Percentiles rank a stretch among this genome's conserved stretches.
Evolutionary conservation across 2,113 vertebrate species (phyloP).

Genomic region (Puffinus mauretanicus): DNA sequence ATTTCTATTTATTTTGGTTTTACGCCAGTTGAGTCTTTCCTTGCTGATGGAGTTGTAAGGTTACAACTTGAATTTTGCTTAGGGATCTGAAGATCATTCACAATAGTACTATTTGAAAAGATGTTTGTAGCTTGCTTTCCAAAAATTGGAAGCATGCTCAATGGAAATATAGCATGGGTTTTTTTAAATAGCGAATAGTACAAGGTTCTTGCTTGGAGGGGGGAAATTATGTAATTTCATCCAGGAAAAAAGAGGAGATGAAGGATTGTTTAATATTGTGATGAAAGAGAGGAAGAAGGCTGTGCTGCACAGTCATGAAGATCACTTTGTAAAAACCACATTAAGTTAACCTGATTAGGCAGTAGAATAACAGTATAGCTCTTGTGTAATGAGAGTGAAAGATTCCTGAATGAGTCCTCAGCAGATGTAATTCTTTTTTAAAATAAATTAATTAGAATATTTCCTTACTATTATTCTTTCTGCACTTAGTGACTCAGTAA

Average conservation of each 20-base stretch:
- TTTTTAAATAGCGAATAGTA: neutral
- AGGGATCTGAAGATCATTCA: neutral
- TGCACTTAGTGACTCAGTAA: neutral
- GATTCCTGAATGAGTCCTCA: neutral
- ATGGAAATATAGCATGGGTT: neutral
- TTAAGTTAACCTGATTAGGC: constrained; percentile 31
- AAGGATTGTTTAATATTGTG: constrained; percentile 24
- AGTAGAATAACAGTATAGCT: constrained; percentile 9
- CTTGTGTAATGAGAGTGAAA: neutral
- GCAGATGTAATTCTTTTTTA: neutral
- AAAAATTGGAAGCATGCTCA: neutral
- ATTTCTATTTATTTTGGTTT: neutral
- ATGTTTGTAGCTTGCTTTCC: neutral
- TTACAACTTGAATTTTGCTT: neutral
- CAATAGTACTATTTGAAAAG: neutral
- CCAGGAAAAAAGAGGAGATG: neutral
- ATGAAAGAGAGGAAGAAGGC: neutral
- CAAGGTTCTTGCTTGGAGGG: neutral
- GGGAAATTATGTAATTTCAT: neutral
- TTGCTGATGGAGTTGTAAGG: neutral
- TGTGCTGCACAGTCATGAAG: neutral
- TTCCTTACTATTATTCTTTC: neutral
- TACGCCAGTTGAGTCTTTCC: neutral
- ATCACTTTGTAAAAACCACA: neutral
- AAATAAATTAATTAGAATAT: neutral